A percentile compares a stretch with the other conserved stretches of the same genome.
Evolutionary conservation across 2,888 invertebrate species (phyloP).

Genomic region (Parascotia fuliginaria): DNA sequence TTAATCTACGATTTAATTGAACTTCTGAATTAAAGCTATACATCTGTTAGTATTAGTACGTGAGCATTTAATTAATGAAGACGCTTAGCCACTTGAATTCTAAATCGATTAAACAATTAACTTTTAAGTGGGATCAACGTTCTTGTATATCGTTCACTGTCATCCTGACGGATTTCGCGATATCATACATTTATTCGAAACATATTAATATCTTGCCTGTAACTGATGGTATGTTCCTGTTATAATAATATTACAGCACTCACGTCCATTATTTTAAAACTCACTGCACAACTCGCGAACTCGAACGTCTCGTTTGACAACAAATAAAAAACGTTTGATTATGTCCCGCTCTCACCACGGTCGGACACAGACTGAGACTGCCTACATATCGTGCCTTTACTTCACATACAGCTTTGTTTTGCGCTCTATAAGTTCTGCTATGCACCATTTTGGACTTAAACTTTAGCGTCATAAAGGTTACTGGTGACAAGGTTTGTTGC

Average conservation of each 20-base stretch:
- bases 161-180: slow-evolving; percentile 66
- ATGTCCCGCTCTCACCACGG: slow-evolving; percentile 51
- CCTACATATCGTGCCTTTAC: slow-evolving; percentile 45
- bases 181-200: slow-evolving; percentile 28
- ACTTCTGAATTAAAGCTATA: background rate
- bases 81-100: slow-evolving; percentile 54
- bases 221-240: slow-evolving; percentile 22
- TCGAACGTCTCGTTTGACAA: slow-evolving; percentile 39
- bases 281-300: slow-evolving; percentile 60
- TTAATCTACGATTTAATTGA: background rate
- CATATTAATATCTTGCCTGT: slow-evolving; percentile 43
- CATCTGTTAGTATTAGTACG: slow-evolving; percentile 25
- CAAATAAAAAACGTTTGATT: slow-evolving; percentile 27
- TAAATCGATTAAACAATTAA: slow-evolving; percentile 70
- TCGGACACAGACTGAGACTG: slow-evolving; percentile 65
- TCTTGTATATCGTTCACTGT: slow-evolving; percentile 61
- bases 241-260: slow-evolving; percentile 43
- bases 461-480: slow-evolving; percentile 28
- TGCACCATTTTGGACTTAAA: slow-evolving; percentile 47
- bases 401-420: slow-evolving; percentile 45
- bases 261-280: slow-evolving; percentile 54
- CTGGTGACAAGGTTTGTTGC: slow-evolving; percentile 1
- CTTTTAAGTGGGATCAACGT: slow-evolving; percentile 77
- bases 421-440: slow-evolving; percentile 35
- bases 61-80: slow-evolving; percentile 36